These are phyloP conservation scores for Arrhopalites spinosus DNA, from an alignment of 2,888 invertebrate species.

Conservation along the genomic window DNA sequence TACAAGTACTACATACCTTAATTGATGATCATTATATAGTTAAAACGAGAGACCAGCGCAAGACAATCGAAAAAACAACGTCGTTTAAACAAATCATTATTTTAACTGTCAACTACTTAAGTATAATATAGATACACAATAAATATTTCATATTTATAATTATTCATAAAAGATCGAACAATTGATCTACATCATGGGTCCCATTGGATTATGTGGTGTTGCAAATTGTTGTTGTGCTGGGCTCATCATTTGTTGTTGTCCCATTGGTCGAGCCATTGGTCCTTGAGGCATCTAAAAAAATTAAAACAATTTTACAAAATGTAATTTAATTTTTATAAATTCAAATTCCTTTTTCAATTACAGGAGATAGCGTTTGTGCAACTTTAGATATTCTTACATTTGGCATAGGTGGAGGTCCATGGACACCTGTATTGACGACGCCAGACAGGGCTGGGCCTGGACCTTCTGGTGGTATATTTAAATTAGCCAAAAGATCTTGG, in stretches of 20 bases:
- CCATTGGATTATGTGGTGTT: slow-evolving; percentile 15
- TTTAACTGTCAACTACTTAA: too few species aligned
- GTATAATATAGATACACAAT: too few species aligned
- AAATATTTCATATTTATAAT: too few species aligned
- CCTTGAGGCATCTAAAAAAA: not conserved
- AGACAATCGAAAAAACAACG: too few species aligned
- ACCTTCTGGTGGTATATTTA: slow-evolving; percentile 76
- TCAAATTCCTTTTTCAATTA: not conserved
- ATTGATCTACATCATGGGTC: slow-evolving; percentile 6
- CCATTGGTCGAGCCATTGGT: slow-evolving; percentile 28
- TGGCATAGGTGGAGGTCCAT: slow-evolving; percentile 5
- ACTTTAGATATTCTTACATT: not conserved
- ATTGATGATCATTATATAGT: too few species aligned
- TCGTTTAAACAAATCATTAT: too few species aligned
- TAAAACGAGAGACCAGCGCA: too few species aligned
- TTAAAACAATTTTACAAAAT: too few species aligned
- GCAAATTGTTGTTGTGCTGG: slow-evolving; percentile 41
- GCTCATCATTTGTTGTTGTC: slow-evolving; percentile 45
- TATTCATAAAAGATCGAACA: too few species aligned
- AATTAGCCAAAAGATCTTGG: slow-evolving; percentile 81
- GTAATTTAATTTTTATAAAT: too few species aligned
- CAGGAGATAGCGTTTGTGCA: not conserved
- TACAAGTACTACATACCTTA: too few species aligned
- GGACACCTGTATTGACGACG: too few species aligned
- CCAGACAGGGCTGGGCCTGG: not conserved